Evolutionary conservation across 2,113 vertebrate genomes (phyloP).

Genomic region (Heliornis fulica): DNA sequence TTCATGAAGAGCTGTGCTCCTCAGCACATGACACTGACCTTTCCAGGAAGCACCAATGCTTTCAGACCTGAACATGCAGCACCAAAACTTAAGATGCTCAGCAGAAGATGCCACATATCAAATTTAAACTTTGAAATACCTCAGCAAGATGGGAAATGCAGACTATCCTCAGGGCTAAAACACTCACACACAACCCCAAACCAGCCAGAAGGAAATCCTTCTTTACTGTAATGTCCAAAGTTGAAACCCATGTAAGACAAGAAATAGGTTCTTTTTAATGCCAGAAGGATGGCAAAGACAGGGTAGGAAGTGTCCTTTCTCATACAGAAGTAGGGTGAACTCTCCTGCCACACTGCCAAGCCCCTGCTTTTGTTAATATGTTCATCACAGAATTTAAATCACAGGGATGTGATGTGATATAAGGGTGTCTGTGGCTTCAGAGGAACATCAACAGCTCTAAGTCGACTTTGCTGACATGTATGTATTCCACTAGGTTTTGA

Average conservation of each 20-base stretch:
- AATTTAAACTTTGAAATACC: not conserved
- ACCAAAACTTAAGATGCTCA: not conserved
- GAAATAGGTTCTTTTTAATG: not conserved
- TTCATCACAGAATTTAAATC: not conserved
- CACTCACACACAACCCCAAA: not conserved
- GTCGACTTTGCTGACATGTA: not conserved
- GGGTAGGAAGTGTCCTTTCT: not conserved
- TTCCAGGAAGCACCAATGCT: not conserved
- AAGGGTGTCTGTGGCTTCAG: not conserved
- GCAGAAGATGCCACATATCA: not conserved
- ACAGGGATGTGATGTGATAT: not conserved
- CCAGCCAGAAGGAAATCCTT: not conserved
- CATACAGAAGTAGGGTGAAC: not conserved
- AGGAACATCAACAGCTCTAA: not conserved
- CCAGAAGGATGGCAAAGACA: not conserved
- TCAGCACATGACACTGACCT: not conserved
- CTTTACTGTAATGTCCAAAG: not conserved
- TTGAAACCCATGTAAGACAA: no score
- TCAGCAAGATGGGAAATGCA: not conserved
- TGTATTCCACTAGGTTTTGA: not conserved
- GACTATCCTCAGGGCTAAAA: not conserved
- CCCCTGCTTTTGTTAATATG: not conserved
- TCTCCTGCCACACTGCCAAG: not conserved
- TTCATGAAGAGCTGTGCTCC: not conserved
- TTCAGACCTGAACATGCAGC: accelerated